Base-by-base conservation (phyloP, 2,113 vertebrate genomes). In the Pituophis catenifer region DNA sequence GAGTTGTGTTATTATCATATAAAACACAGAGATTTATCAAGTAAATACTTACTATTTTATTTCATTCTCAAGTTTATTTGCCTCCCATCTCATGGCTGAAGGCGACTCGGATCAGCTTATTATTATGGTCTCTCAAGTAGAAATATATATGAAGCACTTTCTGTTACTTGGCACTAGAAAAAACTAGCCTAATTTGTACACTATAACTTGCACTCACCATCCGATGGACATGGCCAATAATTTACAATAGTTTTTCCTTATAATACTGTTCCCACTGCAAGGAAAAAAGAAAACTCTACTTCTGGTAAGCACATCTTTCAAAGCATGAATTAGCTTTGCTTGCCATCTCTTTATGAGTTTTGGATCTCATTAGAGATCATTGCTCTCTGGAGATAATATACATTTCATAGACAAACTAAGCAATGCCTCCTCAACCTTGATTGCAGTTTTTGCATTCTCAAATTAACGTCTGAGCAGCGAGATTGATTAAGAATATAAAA, bases 361-460 rank as follows among this genome's bases (percentile, higher is more conserved):
- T 57, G 38, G 12, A 89, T 95, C 95, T 97, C 94, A 94, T 95
- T 96, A 96, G 91, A 95, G 70, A 93, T 93, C 75, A 95, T 93
- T 95, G 93, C 81, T 86, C 94, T 92, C 94, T 57, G 91, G 93
- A 95, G 95, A 97, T 92, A 94, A 62, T 85, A 93, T 90, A 70
- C 24, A 89, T 91, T 93, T 95, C 57, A 88, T 23, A 95, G 58
- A 95, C 26, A 86, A 8, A 93, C 87, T 62, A 95, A 96, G 93
- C 62, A 96, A 93, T 86, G 3, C 11, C 29, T 96, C 93, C 92
- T 95, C 87, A 95, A 91, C 21, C 54, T 96, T 95, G 58, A 95
- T 91, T 94, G 57, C 8, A 88, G n/a, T 90, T 52, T 94, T 93
- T 96, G 12, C 95, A 59, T 94, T 96, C 91, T 95, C 88, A 97